Evolutionary conservation across 2,888 invertebrate species (phyloP), one percentile per base, ranked within the genome.

Genomic region (Abscondita cerata): DNA sequence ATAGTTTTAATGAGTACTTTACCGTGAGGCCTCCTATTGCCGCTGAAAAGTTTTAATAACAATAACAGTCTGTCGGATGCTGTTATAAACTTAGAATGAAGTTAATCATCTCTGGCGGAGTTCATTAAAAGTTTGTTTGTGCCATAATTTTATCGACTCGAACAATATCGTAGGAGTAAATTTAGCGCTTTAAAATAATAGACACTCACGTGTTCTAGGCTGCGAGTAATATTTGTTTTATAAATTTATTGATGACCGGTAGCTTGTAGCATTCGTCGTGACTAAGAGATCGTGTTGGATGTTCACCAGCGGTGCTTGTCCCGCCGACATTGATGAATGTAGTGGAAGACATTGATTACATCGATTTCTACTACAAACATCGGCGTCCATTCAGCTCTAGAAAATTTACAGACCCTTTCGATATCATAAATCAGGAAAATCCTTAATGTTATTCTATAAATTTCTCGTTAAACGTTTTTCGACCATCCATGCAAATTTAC

Each of bases 51-150:
- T 67, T 69, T 67, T 66, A 62, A 69, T 67, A 67, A 67, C 67
- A 67, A 67, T 67, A 69, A 67, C 67, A 69, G 67, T 66, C 67
- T 67, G 67, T 67, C 65, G 58, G 65, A 59, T 59, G 52, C 59
- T 59, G 59, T 53, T 59, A 53, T 59, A 53, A 59, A 59, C 59
- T 59, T 59, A 53, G 52, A 59, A 59, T 52, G 59, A 59, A 59
- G 59, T 59, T 59, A 59, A 59, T 59, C 53, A 59, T 59, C 46
- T 59, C 59, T 59, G 48, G 48, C 44, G 59, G 33, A 59, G 59
- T 59, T 59, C 59, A 59, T 59, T 59, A 59, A 59, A 59, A 59
- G 52, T 59, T 59, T 47, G 48, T 11, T 31, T 19, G 34, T 52
- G 38, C 38, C 38, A 59, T 53, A 59, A 59, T 59, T 59, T 33